These are phyloP conservation scores for Henricia sp. DNA, from an alignment of 53 echinoderm and acorn worm species.

Conservation along the genomic window DNA sequence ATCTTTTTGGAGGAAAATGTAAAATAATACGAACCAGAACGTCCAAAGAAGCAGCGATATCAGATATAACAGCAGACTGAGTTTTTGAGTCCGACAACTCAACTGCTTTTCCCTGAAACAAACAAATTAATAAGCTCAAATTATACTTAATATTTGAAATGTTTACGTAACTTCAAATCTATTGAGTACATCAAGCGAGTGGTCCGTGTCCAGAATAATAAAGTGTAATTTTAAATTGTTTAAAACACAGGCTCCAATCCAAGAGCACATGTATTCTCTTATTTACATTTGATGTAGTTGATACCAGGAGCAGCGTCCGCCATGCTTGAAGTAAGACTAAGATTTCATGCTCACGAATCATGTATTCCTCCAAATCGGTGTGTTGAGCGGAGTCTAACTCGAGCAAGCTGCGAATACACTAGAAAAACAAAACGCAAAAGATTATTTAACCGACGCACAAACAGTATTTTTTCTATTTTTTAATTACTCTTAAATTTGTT, in stretches of 20 bases:
- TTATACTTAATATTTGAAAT: no score
- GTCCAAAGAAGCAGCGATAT: slow-evolving; percentile 43
- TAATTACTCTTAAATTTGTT: no score
- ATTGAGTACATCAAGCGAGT: no score
- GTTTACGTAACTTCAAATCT: no score
- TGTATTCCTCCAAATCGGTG: slow-evolving; percentile 77
- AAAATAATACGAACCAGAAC: slow-evolving; percentile 46
- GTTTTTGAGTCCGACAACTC: slow-evolving; percentile 47
- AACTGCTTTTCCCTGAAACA: slow-evolving; percentile 45
- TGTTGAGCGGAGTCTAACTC: slow-evolving; percentile 56
- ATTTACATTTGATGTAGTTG: slow-evolving; percentile 72
- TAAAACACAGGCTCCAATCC: no score
- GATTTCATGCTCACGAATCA: slow-evolving; percentile 85
- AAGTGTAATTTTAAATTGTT: no score
- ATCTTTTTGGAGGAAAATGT: no score
- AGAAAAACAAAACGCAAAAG: not conserved
- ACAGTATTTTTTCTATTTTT: no score
- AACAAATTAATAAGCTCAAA: not conserved
- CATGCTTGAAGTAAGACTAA: slow-evolving; percentile 84
- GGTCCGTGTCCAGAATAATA: no score
- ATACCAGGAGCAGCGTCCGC: slow-evolving; percentile 83
- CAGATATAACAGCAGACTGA: slow-evolving; percentile 54
- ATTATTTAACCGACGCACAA: no score
- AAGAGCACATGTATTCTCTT: no score
- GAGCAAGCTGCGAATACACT: slow-evolving; percentile 71